Evolutionary conservation across 2,797 vertebrate genomes (phyloP).

Genomic region (Gymnoscopelus braueri): DNA sequence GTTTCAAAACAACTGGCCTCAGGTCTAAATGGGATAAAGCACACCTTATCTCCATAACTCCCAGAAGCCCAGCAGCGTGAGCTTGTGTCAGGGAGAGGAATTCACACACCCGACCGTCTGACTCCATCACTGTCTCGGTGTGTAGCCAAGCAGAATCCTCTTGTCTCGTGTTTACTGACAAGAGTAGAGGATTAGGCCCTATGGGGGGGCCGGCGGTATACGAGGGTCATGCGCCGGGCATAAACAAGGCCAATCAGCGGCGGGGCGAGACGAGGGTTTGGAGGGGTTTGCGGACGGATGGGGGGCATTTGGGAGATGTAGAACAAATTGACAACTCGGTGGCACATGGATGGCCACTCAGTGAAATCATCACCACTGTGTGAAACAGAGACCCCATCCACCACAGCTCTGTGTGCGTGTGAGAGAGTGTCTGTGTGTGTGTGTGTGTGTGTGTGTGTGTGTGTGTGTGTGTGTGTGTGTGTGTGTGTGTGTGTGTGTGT

Average conservation of each 20-base stretch:
- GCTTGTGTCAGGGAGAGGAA: constrained; percentile 54
- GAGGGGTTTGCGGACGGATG: constrained; percentile 9
- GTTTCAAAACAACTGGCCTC: too few relatives aligned
- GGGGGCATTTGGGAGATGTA: constrained; percentile 22
- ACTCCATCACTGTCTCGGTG: constrained; percentile 59
- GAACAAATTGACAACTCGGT: constrained; percentile 4
- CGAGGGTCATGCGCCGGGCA: constrained; percentile 18
- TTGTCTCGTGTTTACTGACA: constrained; percentile 46
- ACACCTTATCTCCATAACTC: constrained; percentile 65
- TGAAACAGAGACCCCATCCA: constrained; percentile 1
- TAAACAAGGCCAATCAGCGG: constrained; percentile 36
- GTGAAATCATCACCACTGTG: constrained; percentile 11
- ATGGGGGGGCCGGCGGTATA: neutral
- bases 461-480: too few relatives aligned
- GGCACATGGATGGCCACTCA: neutral
- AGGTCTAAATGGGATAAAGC: too few relatives aligned
- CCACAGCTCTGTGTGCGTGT: too few relatives aligned
- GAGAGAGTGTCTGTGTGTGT: too few relatives aligned
- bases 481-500: too few relatives aligned
- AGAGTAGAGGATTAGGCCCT: constrained; percentile 26
- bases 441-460: too few relatives aligned
- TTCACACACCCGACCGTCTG: constrained; percentile 57
- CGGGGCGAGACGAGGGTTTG: constrained; percentile 6
- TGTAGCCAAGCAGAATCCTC: constrained; percentile 51
- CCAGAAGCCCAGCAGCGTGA: constrained; percentile 46